These are phyloP conservation scores for Mormyrus iriodes DNA, from an alignment of 2,113 vertebrate species.

Conservation along the genomic window DNA sequence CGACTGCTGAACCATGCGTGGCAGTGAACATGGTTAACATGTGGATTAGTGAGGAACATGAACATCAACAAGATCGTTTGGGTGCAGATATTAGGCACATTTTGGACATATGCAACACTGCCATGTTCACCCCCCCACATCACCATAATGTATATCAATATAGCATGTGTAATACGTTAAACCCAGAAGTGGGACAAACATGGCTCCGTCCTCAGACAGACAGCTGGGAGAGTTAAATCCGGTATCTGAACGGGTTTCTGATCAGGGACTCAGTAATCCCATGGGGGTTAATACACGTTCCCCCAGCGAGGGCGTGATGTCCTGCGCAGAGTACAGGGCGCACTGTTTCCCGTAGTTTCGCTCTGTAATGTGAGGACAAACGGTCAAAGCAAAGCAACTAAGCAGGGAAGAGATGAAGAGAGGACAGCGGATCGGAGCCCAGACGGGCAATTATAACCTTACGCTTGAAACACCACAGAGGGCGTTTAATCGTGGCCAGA, in stretches of 20 bases:
- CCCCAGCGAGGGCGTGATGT: not conserved
- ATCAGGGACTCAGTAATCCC: not conserved
- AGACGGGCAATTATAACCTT: not conserved
- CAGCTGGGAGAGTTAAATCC: slow-evolving; percentile 19
- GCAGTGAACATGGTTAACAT: not conserved
- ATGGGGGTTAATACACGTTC: not conserved
- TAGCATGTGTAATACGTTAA: not conserved
- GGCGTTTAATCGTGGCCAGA: not conserved
- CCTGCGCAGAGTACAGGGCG: not conserved
- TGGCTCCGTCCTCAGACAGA: not conserved
- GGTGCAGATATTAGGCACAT: slow-evolving; percentile 28
- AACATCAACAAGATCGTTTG: slow-evolving; percentile 31
- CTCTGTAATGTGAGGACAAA: not conserved
- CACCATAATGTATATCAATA: not conserved
- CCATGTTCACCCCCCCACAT: not conserved
- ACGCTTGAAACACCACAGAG: not conserved
- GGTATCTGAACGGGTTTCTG: not conserved
- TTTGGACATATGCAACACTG: not conserved
- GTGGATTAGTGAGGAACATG: slow-evolving; percentile 18
- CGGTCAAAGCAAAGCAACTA: not conserved
- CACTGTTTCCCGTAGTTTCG: not conserved
- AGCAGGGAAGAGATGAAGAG: not conserved
- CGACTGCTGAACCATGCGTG: not conserved
- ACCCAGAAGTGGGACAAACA: not conserved
- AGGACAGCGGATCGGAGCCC: not conserved